These are phyloP conservation scores for Asarcornis scutulata DNA, from an alignment of 2,113 vertebrate species.

Conservation along the genomic window DNA sequence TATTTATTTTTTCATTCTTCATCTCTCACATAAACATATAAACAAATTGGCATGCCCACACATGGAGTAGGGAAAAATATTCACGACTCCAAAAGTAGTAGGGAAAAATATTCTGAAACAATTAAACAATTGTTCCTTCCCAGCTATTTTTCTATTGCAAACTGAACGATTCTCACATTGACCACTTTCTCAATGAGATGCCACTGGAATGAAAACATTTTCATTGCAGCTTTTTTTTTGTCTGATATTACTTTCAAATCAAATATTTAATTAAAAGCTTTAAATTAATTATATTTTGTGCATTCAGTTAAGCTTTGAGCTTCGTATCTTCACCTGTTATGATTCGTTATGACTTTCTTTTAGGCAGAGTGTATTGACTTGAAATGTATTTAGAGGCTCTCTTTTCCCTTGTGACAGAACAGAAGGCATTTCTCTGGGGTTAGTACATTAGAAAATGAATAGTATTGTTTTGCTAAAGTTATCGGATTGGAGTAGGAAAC, in stretches of 20 bases:
- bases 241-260: background rate
- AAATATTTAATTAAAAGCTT: background rate
- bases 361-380: background rate
- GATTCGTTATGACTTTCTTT: background rate
- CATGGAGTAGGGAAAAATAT: background rate
- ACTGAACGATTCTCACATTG: background rate
- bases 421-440: background rate
- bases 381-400: background rate
- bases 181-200: background rate
- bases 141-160: fast-evolving
- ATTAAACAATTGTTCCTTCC: background rate
- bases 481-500: background rate
- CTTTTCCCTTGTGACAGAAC: background rate
- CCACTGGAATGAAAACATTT: background rate
- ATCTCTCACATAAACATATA: background rate
- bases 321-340: background rate
- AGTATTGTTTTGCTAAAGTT: background rate
- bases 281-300: background rate
- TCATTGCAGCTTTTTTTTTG: background rate
- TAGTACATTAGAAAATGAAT: background rate
- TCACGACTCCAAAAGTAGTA: background rate
- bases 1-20: background rate
- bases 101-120: background rate
- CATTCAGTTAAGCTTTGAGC: background rate
- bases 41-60: background rate